Evolutionary conservation across 2,113 vertebrate genomes (phyloP).

Genomic region (Rhea americana): DNA sequence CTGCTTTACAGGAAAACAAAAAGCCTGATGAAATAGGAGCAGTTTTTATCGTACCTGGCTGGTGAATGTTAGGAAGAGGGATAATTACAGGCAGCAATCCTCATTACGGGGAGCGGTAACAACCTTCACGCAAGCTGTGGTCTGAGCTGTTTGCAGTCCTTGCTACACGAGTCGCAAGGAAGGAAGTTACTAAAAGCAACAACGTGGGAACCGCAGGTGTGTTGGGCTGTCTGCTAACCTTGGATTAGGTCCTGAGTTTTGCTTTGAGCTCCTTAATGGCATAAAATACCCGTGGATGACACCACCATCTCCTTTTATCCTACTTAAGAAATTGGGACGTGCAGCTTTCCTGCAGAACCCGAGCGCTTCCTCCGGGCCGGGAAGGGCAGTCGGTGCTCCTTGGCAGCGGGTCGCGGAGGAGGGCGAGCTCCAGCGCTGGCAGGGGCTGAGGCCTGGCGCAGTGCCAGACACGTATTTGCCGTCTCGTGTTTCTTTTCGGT

Average conservation of each 20-base stretch:
- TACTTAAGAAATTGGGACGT: background rate
- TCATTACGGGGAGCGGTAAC: background rate
- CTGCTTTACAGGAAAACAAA: background rate
- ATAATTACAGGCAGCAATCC: background rate
- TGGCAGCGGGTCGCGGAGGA: too few relatives aligned
- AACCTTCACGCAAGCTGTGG: background rate
- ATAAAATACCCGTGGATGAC: too few relatives aligned
- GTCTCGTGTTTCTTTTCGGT: background rate
- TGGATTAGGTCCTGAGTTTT: background rate
- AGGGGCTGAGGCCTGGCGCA: background rate
- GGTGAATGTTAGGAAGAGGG: background rate
- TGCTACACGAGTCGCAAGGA: background rate
- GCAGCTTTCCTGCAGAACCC: too few relatives aligned
- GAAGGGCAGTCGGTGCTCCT: too few relatives aligned
- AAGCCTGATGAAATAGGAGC: too few relatives aligned
- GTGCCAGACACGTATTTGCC: accelerated
- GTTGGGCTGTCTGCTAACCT: background rate
- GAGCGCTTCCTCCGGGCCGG: too few relatives aligned
- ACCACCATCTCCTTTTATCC: background rate
- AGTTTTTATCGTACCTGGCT: background rate
- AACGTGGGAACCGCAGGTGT: background rate
- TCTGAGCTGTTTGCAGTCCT: background rate
- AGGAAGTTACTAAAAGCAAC: background rate
- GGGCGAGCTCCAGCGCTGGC: too few relatives aligned
- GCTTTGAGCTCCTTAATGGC: background rate